A percentile compares a stretch with the other conserved stretches of the same genome.
Conservation (phyloP, 2,113 vertebrate species). For the Erythrolamprus reginae region DNA sequence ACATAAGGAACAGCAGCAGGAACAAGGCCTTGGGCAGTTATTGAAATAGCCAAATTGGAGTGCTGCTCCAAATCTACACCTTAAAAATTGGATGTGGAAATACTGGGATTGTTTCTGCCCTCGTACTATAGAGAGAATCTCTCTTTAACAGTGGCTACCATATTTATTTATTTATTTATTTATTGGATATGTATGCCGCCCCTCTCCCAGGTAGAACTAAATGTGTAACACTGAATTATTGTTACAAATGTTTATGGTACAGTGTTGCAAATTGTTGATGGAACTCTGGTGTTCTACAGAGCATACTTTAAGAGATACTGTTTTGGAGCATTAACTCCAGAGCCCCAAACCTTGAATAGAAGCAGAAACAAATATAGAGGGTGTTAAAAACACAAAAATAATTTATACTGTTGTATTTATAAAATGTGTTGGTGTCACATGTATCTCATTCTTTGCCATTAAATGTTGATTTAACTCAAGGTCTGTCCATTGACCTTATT, state of each 20-base stretch:
- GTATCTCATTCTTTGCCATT: background rate
- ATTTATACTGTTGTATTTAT: background rate
- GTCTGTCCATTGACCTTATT: background rate
- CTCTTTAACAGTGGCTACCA: background rate
- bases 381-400: background rate
- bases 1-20: background rate
- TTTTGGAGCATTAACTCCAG: background rate
- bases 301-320: background rate
- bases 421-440: background rate
- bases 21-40: background rate
- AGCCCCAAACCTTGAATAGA: background rate
- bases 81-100: background rate
- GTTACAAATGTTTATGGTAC: background rate
- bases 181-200: too few species aligned
- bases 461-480: background rate
- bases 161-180: too few species aligned
- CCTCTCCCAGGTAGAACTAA: background rate
- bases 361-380: background rate
- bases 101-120: background rate
- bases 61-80: background rate
- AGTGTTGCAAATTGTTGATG: background rate
- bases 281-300: background rate
- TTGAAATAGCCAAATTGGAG: background rate
- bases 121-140: background rate
- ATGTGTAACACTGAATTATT: background rate